Evolutionary conservation across 2,888 invertebrate species (phyloP), one percentile per base, ranked within the genome.

Genomic region (Plagiodera versicolora): DNA sequence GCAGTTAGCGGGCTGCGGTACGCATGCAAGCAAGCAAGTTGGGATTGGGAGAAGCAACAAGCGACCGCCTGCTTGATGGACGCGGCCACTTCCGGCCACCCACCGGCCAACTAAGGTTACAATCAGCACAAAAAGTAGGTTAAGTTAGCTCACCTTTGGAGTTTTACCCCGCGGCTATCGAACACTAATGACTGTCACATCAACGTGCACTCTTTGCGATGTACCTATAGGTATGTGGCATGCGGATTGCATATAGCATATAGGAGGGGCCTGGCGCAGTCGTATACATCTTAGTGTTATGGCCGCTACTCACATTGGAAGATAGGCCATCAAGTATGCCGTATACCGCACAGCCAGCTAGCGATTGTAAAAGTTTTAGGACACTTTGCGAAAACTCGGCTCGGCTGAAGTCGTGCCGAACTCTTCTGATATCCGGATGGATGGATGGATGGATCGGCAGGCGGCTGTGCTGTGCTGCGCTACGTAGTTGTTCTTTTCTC

Each of bases 281-380:
- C 84, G 85, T 84, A 84, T 84, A 84, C 84, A 84, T 84, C 81
- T 81, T 81, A 80, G 79, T 77, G 84, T 83, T 83, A 84, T 84
- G 84, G 84, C 83, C 84, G 82, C 83, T 82, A 83, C 83, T 83
- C 84, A 84, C 85, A 85, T 85, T 85, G 85, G 85, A 85, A 85
- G 84, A 85, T 83, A 83, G 83, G 84, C 84, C 84, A 84, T 85
- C 84, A 85, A 85, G 83, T 83, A 83, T 83, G 82, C 81, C 82
- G 82, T 82, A 76, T 76, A 76, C 77, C 78, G 78, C 79, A 77
- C 77, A 80, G 80, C 80, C 80, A 52, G 56, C 56, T 32, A 75
- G 78, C 79, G 84, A 84, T 84, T 84, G 84, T 84, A 84, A 84
- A 84, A 84, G 82, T 84, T 84, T 84, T 84, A 84, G 84, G 84